phyloP scores from a whole-genome alignment of 1,140 invertebrate species.

The Drosophila nikananu region DNA sequence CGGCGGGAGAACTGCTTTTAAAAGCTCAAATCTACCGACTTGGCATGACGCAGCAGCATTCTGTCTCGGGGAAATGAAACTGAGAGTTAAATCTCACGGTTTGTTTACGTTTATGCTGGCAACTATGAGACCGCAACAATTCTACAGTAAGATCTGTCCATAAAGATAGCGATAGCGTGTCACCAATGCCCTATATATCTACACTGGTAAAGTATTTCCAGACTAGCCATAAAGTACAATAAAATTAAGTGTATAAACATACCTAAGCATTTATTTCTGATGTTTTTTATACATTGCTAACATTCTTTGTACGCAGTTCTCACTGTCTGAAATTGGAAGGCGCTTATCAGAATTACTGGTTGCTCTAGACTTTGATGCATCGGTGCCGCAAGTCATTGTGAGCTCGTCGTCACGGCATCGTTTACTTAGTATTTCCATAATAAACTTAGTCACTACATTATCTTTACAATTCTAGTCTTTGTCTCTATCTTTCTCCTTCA shows the following conservation, averaged over 20 bases:
- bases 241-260: neutral
- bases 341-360: neutral
- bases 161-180: neutral
- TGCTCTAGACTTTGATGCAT: neutral
- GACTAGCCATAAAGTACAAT: neutral
- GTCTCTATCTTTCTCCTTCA: too few relatives aligned
- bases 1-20: slow-evolving; percentile 15
- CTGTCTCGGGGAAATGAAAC: neutral
- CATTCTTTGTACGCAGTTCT: neutral
- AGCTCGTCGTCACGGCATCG: neutral
- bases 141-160: neutral
- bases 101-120: slow-evolving; percentile 28
- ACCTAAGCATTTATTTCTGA: neutral
- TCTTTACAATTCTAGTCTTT: neutral
- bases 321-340: neutral
- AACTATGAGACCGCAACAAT: slow-evolving; percentile 8
- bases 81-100: slow-evolving; percentile 22
- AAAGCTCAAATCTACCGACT: slow-evolving; percentile 13
- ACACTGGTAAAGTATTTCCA: neutral
- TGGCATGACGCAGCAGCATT: slow-evolving; percentile 14
- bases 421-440: neutral
- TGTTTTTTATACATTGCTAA: neutral
- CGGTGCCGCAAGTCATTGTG: neutral
- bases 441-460: neutral
- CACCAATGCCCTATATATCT: neutral